Base-by-base conservation (phyloP, 2,888 invertebrate species). In the Busseola fusca region DNA sequence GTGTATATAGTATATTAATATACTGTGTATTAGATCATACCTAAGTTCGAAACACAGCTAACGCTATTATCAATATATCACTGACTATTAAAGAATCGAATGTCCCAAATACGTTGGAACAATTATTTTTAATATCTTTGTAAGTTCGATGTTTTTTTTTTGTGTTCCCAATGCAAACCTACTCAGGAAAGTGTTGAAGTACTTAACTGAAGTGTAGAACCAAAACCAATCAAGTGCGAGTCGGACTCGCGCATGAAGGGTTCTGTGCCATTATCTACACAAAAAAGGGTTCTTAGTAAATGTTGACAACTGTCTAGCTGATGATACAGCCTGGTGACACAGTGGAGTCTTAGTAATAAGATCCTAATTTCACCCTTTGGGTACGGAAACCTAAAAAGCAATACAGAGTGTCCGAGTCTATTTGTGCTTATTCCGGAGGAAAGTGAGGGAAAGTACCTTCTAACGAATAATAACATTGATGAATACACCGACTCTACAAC, bases 401-500 rank as follows among this genome's bases (percentile, higher is more conserved):
- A 12, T 7, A 52, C 50, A 59, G 52, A 45, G 25, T n/a, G 37
- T 34, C 59, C 59, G 25, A 48, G 40, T 57, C 27, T 63, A 52
- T 18, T 37, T 68, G 45, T 54, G 25, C 21, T 48, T 37, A 54
- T 58, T 63, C 58, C 37, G 42, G 25, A 58, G 63, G n/a, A 10
- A 58, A 50, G 5, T 27, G 1, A 48, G 64, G 78, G 72, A 71
- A 72, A 78, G 62, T 63, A 34, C 62, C 27, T 50, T 50, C n/a
- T n/a, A 50, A n/a, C n/a, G 27, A 52, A 45, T 50, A 69, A 42
- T 54, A 64, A 78, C 40, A 42, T 52, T 75, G 64, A 75, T 72
- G 58, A 52, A 64, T 59, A 48, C 57, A 18, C 27, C 16, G 30
- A 50, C 48, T 57, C 40, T 10, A 37, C 75, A 45, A 62, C 78